These are phyloP conservation scores for Trichogramma pretiosum DNA, from an alignment of 1,140 invertebrate genomes.

Conservation along the genomic window DNA sequence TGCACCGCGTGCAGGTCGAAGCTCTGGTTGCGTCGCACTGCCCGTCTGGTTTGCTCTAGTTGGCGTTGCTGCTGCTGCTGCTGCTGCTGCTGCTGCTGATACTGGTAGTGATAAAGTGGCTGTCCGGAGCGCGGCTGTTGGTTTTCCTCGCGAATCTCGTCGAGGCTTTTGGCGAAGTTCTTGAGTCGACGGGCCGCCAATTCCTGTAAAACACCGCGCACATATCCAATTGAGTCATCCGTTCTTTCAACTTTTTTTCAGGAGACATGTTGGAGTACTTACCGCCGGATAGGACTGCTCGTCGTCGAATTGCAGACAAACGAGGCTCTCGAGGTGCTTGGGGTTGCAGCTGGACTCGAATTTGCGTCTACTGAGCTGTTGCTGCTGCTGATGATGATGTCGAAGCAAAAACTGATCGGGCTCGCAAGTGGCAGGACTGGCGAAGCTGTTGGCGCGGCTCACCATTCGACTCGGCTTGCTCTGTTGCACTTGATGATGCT, in stretches of 20 bases:
- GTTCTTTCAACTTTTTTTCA: too few species aligned
- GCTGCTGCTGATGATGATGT: too few species aligned
- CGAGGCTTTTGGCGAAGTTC: conserved; percentile 33
- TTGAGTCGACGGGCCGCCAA: conserved; percentile 9
- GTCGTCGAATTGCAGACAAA: conserved; percentile 5
- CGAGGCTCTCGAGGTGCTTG: conserved; percentile 4
- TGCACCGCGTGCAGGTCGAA: conserved; percentile 33
- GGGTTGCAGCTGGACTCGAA: too few species aligned
- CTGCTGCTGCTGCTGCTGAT: conserved; percentile 14
- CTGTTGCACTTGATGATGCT: neutral
- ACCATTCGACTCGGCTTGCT: too few species aligned
- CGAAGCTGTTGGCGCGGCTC: conserved; percentile 2
- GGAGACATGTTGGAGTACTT: too few species aligned
- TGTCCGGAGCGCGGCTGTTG: conserved; percentile 21
- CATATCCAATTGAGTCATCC: too few species aligned
- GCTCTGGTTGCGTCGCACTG: conserved; percentile 35
- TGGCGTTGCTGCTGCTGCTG: neutral
- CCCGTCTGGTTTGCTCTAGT: neutral
- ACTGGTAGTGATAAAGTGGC: conserved; percentile 18
- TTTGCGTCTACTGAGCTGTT: too few species aligned
- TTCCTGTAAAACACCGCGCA: too few species aligned
- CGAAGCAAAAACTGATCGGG: too few species aligned
- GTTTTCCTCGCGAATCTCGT: conserved; percentile 35
- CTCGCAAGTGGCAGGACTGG: too few species aligned
- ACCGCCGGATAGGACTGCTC: conserved; percentile 8